phyloP scores from a whole-genome alignment of 2,888 invertebrate genomes.

The Dasypogon diadema region DNA sequence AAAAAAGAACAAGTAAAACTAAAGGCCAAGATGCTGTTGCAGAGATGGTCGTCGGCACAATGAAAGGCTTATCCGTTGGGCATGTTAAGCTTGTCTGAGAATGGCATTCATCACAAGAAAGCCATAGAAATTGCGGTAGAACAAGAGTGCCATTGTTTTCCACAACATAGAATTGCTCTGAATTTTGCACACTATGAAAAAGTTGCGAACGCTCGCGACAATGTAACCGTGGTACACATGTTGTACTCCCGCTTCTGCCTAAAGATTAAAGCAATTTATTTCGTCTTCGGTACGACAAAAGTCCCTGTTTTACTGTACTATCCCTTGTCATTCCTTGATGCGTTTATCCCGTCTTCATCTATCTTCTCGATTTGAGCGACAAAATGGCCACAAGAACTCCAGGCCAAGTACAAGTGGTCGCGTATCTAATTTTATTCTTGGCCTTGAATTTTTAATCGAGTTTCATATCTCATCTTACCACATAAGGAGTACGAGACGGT shows the following conservation, averaged over 20 bases:
- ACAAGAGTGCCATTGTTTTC: slow-evolving; percentile 24
- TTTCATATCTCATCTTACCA: slow-evolving; percentile 54
- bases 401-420: slow-evolving; percentile 34
- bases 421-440: slow-evolving; percentile 55
- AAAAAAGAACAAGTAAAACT: too few species aligned
- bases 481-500: slow-evolving; percentile 8
- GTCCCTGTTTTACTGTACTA: slow-evolving; percentile 1
- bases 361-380: slow-evolving; percentile 11
- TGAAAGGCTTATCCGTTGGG: too few species aligned
- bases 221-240: background rate
- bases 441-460: slow-evolving; percentile 56
- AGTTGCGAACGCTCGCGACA: background rate
- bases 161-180: background rate
- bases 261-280: background rate
- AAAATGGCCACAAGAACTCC: slow-evolving; percentile 36
- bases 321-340: background rate
- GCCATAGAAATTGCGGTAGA: background rate
- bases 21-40: too few species aligned
- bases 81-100: background rate
- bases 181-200: background rate
- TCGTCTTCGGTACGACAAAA: background rate
- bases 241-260: background rate
- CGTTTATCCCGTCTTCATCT: slow-evolving; percentile 1
- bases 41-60: too few species aligned
- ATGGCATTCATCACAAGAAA: background rate